Evolutionary conservation across 2,797 vertebrate species (phyloP).

Genomic region (Salmo trutta): DNA sequence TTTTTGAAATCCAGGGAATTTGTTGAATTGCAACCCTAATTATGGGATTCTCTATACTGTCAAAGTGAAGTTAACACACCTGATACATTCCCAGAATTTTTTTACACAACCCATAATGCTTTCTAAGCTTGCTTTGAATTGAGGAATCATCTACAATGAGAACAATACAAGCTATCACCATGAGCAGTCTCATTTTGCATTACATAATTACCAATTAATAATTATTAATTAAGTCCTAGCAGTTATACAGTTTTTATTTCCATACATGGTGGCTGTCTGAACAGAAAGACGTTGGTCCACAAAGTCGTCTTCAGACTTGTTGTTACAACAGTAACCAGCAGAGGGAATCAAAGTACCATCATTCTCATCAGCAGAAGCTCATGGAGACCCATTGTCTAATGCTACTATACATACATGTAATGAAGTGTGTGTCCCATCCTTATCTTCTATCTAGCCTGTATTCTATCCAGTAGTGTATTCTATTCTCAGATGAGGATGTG

Average conservation of each 20-base stretch:
- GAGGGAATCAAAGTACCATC: slow-evolving; percentile 74
- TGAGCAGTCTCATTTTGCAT: neutral
- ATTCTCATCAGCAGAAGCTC: slow-evolving; percentile 22
- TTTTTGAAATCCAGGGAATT: no score
- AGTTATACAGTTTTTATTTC: neutral
- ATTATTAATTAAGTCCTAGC: neutral
- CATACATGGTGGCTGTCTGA: neutral
- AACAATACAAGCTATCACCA: neutral
- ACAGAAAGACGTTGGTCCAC: neutral
- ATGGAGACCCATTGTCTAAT: slow-evolving; percentile 37
- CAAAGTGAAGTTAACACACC: no score
- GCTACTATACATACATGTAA: slow-evolving; percentile 43
- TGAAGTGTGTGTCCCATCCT: slow-evolving; percentile 28
- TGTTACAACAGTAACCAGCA: slow-evolving; percentile 59
- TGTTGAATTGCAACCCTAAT: no score
- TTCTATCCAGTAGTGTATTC: neutral
- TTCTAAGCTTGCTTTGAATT: neutral
- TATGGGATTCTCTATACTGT: no score
- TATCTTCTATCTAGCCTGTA: slow-evolving; percentile 23
- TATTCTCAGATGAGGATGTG: neutral
- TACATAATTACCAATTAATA: no score
- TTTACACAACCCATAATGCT: neutral
- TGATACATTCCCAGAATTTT: neutral
- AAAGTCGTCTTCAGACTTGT: neutral
- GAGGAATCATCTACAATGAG: neutral